Percentiles rank a stretch among this genome's conserved stretches.
These are phyloP conservation scores for Zingel zingel DNA, from an alignment of 2,113 vertebrate species.

Conservation along the genomic window DNA sequence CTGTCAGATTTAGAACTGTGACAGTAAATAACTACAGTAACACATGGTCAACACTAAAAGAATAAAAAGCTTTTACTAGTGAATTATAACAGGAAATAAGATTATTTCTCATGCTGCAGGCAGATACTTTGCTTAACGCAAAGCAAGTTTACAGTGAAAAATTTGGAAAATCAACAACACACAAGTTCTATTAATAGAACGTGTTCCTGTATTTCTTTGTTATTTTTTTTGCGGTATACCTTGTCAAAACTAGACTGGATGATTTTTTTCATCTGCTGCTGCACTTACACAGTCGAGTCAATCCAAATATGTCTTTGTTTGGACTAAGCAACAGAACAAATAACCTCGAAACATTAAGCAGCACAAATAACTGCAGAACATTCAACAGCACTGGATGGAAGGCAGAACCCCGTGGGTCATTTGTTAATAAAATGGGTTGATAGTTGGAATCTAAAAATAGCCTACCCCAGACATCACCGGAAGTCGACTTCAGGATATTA, in stretches of 20 bases:
- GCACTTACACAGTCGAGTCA: not conserved
- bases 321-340: not conserved
- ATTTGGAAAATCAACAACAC: not conserved
- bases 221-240: not conserved
- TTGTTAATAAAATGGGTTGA: not conserved
- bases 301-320: not conserved
- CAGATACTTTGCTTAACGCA: not conserved
- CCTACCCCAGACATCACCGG: not conserved
- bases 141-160: not conserved
- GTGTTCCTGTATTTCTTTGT: not conserved
- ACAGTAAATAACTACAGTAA: not conserved
- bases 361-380: not conserved
- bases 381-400: not conserved
- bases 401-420: not conserved
- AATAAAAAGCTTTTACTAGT: not conserved
- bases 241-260: not conserved
- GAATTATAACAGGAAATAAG: not conserved
- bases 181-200: not conserved
- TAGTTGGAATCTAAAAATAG: not conserved
- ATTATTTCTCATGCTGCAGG: too few relatives aligned
- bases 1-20: not conserved
- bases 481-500: not conserved
- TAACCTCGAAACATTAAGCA: not conserved
- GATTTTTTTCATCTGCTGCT: not conserved
- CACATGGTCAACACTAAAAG: not conserved